Evolutionary conservation across 2,888 invertebrate genomes (phyloP).

Genomic region (Marasmarcha lunaedactyla): DNA sequence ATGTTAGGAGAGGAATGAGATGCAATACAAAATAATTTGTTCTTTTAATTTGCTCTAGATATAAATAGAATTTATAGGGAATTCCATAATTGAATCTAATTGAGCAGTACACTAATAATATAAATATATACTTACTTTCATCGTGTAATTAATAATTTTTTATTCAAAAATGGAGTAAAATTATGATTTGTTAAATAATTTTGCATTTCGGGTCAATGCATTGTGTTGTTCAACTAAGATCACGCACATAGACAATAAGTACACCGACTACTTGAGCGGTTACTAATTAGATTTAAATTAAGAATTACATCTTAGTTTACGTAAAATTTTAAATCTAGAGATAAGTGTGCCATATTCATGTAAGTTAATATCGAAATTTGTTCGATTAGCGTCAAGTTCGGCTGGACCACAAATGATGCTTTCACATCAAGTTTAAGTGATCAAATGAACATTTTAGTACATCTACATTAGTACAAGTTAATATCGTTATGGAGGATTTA

Average conservation of each 20-base stretch:
- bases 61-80: slow-evolving; percentile 34
- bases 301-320: not conserved
- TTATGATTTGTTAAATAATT: no score
- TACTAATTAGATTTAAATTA: not conserved
- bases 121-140: no score
- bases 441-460: slow-evolving; percentile 24
- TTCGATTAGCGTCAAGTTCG: not conserved
- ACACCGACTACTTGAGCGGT: no score
- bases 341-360: slow-evolving; percentile 1
- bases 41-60: slow-evolving; percentile 12
- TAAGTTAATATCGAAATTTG: not conserved
- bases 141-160: no score
- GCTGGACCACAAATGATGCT: slow-evolving; percentile 1
- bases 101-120: slow-evolving; percentile 16
- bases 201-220: no score
- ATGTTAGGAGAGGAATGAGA: slow-evolving; percentile 1
- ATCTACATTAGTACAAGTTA: slow-evolving; percentile 37
- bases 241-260: no score
- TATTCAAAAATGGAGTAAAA: no score
- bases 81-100: slow-evolving; percentile 29
- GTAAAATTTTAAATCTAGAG: not conserved
- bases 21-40: slow-evolving; percentile 6
- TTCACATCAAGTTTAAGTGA: slow-evolving; percentile 2
- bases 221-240: no score
- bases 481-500: slow-evolving; percentile 8